A percentile compares a stretch with the other conserved stretches of the same genome.
Conservation (phyloP, 2,113 vertebrate species). For the Mormyrus iriodes region DNA sequence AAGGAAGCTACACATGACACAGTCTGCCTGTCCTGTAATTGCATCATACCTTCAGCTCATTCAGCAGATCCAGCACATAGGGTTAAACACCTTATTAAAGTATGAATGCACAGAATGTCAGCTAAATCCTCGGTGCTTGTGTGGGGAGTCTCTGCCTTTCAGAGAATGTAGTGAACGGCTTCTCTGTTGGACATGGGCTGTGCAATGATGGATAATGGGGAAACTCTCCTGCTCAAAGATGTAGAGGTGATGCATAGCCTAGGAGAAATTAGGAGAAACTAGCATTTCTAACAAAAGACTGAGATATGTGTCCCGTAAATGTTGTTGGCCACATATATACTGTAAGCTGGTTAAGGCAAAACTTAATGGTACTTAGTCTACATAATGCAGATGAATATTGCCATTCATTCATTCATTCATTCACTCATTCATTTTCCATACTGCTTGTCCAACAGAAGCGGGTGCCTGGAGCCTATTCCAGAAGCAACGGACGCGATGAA, state of each 20-base stretch:
- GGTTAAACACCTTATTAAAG: constrained; percentile 19
- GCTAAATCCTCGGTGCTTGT: background rate
- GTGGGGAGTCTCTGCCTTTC: background rate
- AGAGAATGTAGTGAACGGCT: background rate
- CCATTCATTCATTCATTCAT: background rate
- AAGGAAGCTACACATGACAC: constrained; percentile 14
- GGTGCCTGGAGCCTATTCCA: background rate
- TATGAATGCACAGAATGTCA: constrained; percentile 19
- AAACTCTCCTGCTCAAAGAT: background rate
- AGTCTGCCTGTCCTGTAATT: constrained; percentile 18
- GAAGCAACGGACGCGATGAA: background rate
- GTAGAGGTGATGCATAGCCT: background rate
- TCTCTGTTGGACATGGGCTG: background rate
- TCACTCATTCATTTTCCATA: background rate
- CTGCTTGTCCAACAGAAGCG: background rate
- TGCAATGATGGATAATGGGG: background rate
- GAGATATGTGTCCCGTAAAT: background rate
- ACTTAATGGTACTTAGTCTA: background rate
- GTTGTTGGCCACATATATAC: background rate
- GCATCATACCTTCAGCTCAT: constrained; percentile 12
- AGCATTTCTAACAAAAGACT: background rate
- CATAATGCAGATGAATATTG: background rate
- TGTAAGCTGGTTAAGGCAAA: background rate
- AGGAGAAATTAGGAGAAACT: background rate
- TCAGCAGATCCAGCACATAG: constrained; percentile 13